Evolutionary conservation across 1,140 invertebrate genomes (phyloP), one percentile per base, ranked within the genome.

Genomic region (Heliothis virescens): DNA sequence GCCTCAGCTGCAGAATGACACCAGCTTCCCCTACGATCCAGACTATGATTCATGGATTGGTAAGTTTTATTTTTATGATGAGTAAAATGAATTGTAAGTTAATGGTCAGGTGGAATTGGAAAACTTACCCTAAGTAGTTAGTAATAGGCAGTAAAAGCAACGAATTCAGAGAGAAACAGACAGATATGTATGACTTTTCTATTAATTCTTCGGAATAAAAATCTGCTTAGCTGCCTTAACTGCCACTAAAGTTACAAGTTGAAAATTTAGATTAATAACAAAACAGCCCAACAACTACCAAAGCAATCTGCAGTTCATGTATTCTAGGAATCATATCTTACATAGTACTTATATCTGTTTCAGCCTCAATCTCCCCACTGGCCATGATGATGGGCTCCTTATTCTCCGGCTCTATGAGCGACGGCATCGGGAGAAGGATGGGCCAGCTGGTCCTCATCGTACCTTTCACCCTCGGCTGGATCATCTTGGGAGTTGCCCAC

Each of bases 21-120:
- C n/a, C 1, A 16, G 47, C 0, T 81, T 79, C 63, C 41, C 69
- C 0, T 83, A 83, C 47, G 79, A 77, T 7, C 13, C 73, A 12
- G 52, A 18, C 5, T 85, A 75, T 15, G 82, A 81, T 26, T 80
- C 84, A 53, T 85, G 84, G 84, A 80, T 85, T 60, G 82, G 82
- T 83, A 67, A 78, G 75, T 53, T 53, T 16, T n/a, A n/a, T 3
- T 9, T 34, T 34, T 34, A 4, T 7, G 34, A 41, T 41, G 34
- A 41, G 5, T 9, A 41, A 34, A 34, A 34, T 7, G 4, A 34
- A 7, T 34, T 34, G 34, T 4, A 5, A 34, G 34, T 34, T 3
- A 34, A 26, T 26, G 34, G 7, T 34, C 34, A 34, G 34, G 34
- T 34, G 34, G 34, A 34, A 7, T 34, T 34, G 34, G 34, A 34